Evolutionary conservation across 2,113 vertebrate genomes (phyloP).

Genomic region (Dendrocopos noguchii): DNA sequence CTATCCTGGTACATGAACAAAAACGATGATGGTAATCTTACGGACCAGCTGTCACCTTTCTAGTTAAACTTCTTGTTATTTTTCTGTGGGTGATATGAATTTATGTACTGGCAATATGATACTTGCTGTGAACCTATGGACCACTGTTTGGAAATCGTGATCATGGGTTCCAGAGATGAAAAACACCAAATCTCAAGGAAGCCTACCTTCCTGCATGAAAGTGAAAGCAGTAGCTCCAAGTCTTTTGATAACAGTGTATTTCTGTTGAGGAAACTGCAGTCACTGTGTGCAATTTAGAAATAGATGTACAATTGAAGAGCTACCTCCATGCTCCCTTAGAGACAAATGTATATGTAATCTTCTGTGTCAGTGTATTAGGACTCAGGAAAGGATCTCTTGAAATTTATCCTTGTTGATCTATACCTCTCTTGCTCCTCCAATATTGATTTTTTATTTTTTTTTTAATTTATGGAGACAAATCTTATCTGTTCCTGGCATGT

Average conservation of each 20-base stretch:
- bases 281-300: neutral
- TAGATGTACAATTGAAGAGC: neutral
- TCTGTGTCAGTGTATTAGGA: neutral
- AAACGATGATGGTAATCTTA: neutral
- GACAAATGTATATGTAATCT: neutral
- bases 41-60: neutral
- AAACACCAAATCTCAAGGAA: neutral
- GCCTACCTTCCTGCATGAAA: neutral
- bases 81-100: neutral
- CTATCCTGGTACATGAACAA: neutral
- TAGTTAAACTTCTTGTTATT: neutral
- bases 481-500: neutral
- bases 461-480: neutral
- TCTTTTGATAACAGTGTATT: neutral
- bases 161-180: neutral
- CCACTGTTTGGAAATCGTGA: neutral
- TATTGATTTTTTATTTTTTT: neutral
- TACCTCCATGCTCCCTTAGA: neutral
- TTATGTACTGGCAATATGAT: accelerated
- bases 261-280: neutral
- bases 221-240: neutral
- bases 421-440: neutral
- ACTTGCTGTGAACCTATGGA: neutral
- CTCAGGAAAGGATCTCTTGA: neutral
- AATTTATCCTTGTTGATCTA: neutral